These are phyloP conservation scores for Cassiopea xamachana DNA, from an alignment of 30 jellyfish, hydroid and myxozoan genomes.

Conservation along the genomic window DNA sequence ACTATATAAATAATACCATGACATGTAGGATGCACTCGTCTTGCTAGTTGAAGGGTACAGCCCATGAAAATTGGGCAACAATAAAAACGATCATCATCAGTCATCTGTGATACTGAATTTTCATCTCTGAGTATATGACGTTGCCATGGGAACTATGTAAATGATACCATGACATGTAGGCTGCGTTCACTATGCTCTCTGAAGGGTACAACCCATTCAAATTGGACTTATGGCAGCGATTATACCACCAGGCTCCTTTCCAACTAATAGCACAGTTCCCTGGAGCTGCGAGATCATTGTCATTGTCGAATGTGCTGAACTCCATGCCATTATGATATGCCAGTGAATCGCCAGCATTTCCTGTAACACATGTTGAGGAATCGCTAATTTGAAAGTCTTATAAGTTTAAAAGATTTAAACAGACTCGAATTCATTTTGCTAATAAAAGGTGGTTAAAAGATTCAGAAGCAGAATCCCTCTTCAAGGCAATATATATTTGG, in stretches of 20 bases:
- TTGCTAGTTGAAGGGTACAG: too few relatives aligned
- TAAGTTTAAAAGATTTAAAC: too few relatives aligned
- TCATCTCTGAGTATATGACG: constrained; percentile 35
- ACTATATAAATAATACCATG: too few relatives aligned
- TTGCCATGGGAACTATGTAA: constrained; percentile 1
- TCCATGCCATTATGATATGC: constrained; percentile 51
- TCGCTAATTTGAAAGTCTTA: not conserved
- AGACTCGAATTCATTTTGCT: too few relatives aligned
- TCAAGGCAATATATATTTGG: too few relatives aligned
- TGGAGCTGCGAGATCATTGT: constrained; percentile 22
- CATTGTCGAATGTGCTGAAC: constrained; percentile 62
- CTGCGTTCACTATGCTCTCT: constrained; percentile 22
- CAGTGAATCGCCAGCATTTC: constrained; percentile 69
- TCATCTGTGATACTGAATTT: constrained; percentile 19
- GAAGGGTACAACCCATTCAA: constrained; percentile 63
- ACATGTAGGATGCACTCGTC: too few relatives aligned
- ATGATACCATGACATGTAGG: constrained; percentile 40
- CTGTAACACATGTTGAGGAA: not conserved
- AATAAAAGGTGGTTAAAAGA: too few relatives aligned
- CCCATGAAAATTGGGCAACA: too few relatives aligned
- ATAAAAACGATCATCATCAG: not conserved
- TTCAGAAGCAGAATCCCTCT: too few relatives aligned
- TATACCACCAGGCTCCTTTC: constrained; percentile 76
- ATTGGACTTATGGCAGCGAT: constrained; percentile 32
- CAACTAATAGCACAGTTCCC: constrained; percentile 46